These are phyloP conservation scores for Aspidapion aeneum DNA, from an alignment of 2,888 invertebrate genomes.

Conservation along the genomic window DNA sequence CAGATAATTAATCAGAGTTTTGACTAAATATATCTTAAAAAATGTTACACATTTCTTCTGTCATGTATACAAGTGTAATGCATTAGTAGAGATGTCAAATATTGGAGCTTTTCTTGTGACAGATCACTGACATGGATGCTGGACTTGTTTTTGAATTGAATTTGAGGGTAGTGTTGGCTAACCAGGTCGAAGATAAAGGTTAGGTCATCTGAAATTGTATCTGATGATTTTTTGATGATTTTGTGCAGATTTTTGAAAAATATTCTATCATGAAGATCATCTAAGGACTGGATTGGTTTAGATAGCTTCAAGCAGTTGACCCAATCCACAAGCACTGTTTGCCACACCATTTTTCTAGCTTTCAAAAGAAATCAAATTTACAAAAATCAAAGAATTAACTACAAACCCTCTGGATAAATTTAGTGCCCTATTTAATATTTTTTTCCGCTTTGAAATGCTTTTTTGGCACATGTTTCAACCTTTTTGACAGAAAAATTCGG, in stretches of 20 bases:
- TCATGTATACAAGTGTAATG: constrained; percentile 45
- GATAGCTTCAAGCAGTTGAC: constrained; percentile 43
- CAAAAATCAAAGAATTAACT: too few species aligned
- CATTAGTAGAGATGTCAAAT: constrained; percentile 41
- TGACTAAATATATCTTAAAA: too few species aligned
- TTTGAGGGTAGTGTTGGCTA: constrained; percentile 35
- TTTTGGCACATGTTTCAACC: too few species aligned
- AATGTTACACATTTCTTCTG: constrained; percentile 38
- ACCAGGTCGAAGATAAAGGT: constrained; percentile 33
- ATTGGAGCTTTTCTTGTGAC: constrained; percentile 29
- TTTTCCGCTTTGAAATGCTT: too few species aligned
- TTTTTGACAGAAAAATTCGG: too few species aligned
- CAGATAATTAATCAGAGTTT: too few species aligned
- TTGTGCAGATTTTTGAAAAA: constrained; percentile 40
- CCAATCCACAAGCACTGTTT: too few species aligned
- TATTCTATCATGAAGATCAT: constrained; percentile 37
- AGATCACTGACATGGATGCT: constrained; percentile 34
- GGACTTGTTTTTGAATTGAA: constrained; percentile 29
- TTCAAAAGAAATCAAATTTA: too few species aligned
- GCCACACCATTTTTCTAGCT: too few species aligned
- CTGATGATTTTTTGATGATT: constrained; percentile 37
- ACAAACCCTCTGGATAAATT: too few species aligned
- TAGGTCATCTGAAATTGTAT: constrained; percentile 28
- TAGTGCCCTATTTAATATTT: too few species aligned
- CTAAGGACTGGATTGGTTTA: constrained; percentile 31